phyloP scores from a whole-genome alignment of 2,113 vertebrate species.

The Falco punctatus region DNA sequence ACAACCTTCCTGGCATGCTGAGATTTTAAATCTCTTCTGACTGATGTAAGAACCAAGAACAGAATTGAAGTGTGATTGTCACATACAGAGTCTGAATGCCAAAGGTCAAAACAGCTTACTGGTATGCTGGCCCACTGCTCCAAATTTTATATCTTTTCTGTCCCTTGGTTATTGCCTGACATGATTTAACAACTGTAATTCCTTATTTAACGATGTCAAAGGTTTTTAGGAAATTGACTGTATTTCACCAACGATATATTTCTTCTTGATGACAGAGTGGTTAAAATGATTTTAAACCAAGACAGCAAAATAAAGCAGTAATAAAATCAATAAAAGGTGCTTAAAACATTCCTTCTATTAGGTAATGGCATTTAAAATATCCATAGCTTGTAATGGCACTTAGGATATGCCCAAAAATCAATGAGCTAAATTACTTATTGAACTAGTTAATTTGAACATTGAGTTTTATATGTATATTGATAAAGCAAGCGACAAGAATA shows the following conservation, averaged over 20 bases:
- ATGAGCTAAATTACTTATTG: conserved; percentile 89
- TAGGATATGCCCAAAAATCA: conserved; percentile 86
- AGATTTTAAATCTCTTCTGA: conserved; percentile 41
- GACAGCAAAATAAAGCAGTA: conserved; percentile 88
- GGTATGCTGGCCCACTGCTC: conserved; percentile 66
- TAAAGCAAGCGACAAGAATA: conserved; percentile 73
- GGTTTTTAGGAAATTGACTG: conserved; percentile 85
- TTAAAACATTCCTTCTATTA: conserved; percentile 88
- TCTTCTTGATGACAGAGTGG: conserved; percentile 86
- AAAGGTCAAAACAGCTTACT: conserved; percentile 68
- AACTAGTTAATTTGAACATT: conserved; percentile 88
- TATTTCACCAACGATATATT: conserved; percentile 84
- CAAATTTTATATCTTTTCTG: conserved; percentile 72
- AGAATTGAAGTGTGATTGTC: conserved; percentile 38
- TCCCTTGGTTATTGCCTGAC: conserved; percentile 73
- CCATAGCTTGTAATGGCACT: conserved; percentile 87
- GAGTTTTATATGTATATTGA: conserved; percentile 85
- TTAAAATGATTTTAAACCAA: conserved; percentile 89
- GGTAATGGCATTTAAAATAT: conserved; percentile 90
- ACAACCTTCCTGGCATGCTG: conserved; percentile 27
- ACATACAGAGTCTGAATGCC: conserved; percentile 5
- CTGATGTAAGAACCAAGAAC: conserved; percentile 8
- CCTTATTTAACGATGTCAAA: conserved; percentile 86
- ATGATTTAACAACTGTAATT: conserved; percentile 84
- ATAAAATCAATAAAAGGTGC: conserved; percentile 90